Conservation (phyloP, 2,113 vertebrate species). For the Eptesicus fuscus region DNA sequence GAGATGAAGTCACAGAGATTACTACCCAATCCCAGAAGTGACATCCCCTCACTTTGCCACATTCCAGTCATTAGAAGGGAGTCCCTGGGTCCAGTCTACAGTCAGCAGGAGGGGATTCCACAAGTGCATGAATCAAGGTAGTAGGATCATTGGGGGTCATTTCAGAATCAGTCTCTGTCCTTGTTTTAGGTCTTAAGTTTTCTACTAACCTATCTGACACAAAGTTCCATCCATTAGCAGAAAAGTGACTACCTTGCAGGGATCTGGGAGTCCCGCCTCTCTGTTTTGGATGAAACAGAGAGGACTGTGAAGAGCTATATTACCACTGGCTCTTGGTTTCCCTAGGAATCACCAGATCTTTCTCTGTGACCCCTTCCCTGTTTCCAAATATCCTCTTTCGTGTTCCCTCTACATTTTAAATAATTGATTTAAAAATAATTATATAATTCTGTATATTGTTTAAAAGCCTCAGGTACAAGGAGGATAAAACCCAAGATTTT, state of each 20-base stretch:
- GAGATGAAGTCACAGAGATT: too few relatives aligned
- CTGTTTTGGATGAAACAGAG: too few relatives aligned
- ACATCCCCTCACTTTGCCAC: rapidly evolving
- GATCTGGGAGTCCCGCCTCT: not conserved
- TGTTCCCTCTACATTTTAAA: not conserved
- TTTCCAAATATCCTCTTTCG: not conserved
- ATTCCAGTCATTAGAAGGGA: rapidly evolving
- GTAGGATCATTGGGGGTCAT: not conserved
- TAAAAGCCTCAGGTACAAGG: not conserved
- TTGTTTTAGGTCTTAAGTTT: not conserved
- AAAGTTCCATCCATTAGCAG: not conserved
- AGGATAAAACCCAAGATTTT: not conserved
- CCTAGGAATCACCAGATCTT: not conserved
- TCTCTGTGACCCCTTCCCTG: not conserved
- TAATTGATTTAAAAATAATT: not conserved
- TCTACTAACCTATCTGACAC: not conserved
- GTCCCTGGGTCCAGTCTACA: not conserved
- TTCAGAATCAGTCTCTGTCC: not conserved
- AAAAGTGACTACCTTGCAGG: not conserved
- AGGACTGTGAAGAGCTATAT: not conserved
- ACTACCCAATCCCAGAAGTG: not conserved
- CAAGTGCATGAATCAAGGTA: not conserved
- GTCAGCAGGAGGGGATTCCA: rapidly evolving
- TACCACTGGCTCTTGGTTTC: not conserved
- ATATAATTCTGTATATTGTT: not conserved